A percentile compares a stretch with the other conserved stretches of the same genome.
phyloP scores from a whole-genome alignment of 2,888 invertebrate species.

The Philereme transversata region DNA sequence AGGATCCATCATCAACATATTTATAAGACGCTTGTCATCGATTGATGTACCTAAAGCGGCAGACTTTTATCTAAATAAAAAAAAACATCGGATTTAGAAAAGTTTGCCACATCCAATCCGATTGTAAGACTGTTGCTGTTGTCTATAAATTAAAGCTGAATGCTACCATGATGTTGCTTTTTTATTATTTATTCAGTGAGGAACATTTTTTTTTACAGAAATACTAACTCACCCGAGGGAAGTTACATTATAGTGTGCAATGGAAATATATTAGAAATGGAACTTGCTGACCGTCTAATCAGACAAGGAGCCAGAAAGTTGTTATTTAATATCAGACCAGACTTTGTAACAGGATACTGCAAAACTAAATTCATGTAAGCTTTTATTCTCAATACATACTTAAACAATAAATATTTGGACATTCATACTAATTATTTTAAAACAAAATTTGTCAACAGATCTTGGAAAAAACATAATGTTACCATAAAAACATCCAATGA shows the following conservation, averaged over 20 bases:
- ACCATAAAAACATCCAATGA: constrained; percentile 42
- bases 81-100: too few species aligned
- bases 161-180: too few species aligned
- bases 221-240: constrained; percentile 45
- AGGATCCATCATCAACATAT: too few species aligned
- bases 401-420: background rate
- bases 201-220: constrained; percentile 40
- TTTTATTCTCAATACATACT: background rate
- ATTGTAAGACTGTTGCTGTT: too few species aligned
- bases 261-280: constrained; percentile 46
- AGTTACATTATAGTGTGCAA: constrained; percentile 54
- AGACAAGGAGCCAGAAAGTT: constrained; percentile 53
- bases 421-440: too few species aligned
- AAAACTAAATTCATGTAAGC: constrained; percentile 54
- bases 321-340: constrained; percentile 45
- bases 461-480: constrained; percentile 48
- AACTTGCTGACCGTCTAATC: constrained; percentile 52
- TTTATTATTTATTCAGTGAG: too few species aligned
- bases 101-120: too few species aligned
- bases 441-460: constrained; percentile 36
- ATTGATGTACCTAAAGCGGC: too few species aligned
- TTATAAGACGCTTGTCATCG: too few species aligned
- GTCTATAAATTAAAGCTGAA: too few species aligned
- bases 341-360: constrained; percentile 50
- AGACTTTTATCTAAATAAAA: too few species aligned